Evolutionary conservation across 35 echinoderm and acorn worm species (phyloP), one percentile per base, ranked within the genome.

Genomic region (Ptychodera flava): DNA sequence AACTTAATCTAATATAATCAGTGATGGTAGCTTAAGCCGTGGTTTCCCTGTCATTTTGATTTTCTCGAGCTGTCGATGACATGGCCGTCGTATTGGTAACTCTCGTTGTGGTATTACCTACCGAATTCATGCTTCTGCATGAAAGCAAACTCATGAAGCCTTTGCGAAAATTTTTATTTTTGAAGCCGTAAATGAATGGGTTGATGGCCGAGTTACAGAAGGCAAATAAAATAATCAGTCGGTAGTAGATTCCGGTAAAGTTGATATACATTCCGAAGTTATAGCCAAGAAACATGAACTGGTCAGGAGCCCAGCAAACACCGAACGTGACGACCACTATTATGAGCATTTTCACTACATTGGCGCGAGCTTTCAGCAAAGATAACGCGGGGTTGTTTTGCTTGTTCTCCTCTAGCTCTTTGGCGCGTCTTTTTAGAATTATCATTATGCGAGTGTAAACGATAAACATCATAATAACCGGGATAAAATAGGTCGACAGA

Each of bases 261-360:
- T 97, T 88, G 16, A 94, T 78, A 37, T 94, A 87, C 80, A 80
- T 86, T 12, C 92, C 95, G 0, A 91, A 88, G 76, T 94, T 97
- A 86, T 97, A 94, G 12, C 89, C 90, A 28, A 97, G 86, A 80
- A 97, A 97, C 81, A 94, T 38, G 28, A 97, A 92, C 79, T 97
- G 95, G 84, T 97, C 93, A 1, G 95, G 95, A 1, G 92, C 92
- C 92, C 95, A 97, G 36, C 95, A 97, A 31, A 97, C 85, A 16
- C 92, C 92, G 53, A 97, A 97, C 2, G 91, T 94, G 28, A 92
- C 38, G 1, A 97, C 95, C 0, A 97, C 92, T 2, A 90, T 85
- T 0, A 88, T 77, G 15, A 97, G 76, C 92, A 94, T 94, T 87
- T 97, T 94, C 27, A 94, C 85, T 0, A 97, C 90, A 35, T 97